Evolutionary conservation across 2,888 invertebrate genomes (phyloP).

Genomic region (Hedya salicella): DNA sequence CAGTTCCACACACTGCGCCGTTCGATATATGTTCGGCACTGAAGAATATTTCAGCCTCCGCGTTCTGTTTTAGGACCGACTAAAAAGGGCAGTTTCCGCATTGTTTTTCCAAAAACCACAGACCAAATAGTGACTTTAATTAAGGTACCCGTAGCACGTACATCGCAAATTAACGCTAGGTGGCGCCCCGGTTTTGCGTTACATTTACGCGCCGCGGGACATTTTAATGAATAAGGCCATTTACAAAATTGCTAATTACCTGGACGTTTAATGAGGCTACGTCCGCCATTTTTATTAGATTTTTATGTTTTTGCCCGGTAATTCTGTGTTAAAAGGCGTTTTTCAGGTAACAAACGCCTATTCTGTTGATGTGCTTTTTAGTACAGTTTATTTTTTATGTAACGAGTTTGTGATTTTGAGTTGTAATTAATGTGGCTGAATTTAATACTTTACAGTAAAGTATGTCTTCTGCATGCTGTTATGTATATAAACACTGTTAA

Average conservation of each 20-base stretch:
- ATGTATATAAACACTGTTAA: too few relatives aligned
- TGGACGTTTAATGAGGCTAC: conserved; percentile 76
- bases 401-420: too few relatives aligned
- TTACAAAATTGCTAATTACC: conserved; percentile 81
- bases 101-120: conserved; percentile 22
- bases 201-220: conserved; percentile 50
- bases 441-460: too few relatives aligned
- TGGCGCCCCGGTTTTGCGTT: conserved; percentile 36
- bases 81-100: not conserved
- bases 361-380: too few relatives aligned
- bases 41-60: too few relatives aligned
- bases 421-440: too few relatives aligned
- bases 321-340: conserved; percentile 17
- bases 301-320: conserved; percentile 64
- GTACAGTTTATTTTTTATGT: not conserved
- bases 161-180: conserved; percentile 34
- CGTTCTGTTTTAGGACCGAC: too few relatives aligned
- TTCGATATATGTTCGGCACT: too few relatives aligned
- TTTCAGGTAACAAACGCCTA: conserved; percentile 17
- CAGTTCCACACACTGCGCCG: too few relatives aligned
- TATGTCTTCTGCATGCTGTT: too few relatives aligned
- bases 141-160: conserved; percentile 22
- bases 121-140: conserved; percentile 14
- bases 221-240: conserved; percentile 77
- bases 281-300: conserved; percentile 72